Percentiles rank a stretch among this genome's conserved stretches.
Evolutionary conservation across 2,888 invertebrate species (phyloP).

Genomic region (Parasteatoda lunata): DNA sequence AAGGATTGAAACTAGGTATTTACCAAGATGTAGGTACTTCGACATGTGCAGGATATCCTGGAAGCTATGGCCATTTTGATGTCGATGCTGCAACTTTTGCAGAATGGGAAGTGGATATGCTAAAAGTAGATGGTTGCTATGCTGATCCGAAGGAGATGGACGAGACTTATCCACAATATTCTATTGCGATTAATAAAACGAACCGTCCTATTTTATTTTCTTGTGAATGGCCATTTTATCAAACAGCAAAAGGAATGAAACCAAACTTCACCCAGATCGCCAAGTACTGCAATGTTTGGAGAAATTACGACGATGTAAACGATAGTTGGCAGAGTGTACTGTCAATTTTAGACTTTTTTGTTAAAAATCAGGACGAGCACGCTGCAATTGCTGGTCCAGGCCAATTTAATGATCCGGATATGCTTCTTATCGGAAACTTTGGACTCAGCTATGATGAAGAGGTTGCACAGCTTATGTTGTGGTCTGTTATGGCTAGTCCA

Average conservation of each 20-base stretch:
- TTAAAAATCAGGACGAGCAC: constrained; percentile 83
- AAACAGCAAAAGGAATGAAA: constrained; percentile 78
- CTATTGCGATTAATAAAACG: constrained; percentile 89
- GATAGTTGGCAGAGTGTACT: constrained; percentile 89
- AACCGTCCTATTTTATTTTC: constrained; percentile 95
- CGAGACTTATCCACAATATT: constrained; percentile 91
- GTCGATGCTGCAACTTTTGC: constrained; percentile 94
- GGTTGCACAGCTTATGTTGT: constrained; percentile 96
- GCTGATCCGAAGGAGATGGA: constrained; percentile 76
- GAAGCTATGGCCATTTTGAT: constrained; percentile 83
- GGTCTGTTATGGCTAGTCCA: constrained; percentile 96
- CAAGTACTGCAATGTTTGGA: constrained; percentile 93
- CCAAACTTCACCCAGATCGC: constrained; percentile 88
- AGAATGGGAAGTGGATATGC: constrained; percentile 94
- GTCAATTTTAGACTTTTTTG: constrained; percentile 94
- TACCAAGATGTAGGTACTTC: constrained; percentile 98
- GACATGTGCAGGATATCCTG: constrained; percentile 98
- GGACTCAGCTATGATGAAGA: constrained; percentile 95
- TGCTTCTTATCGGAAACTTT: constrained; percentile 97
- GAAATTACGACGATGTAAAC: constrained; percentile 96
- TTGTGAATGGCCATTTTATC: constrained; percentile 99
- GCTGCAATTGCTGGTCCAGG: constrained; percentile 94
- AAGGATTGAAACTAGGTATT: constrained; percentile 97
- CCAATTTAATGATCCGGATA: constrained; percentile 98
- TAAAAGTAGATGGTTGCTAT: constrained; percentile 97